phyloP scores from a whole-genome alignment of 2,888 invertebrate genomes.

The Ectemnius cavifrons region DNA sequence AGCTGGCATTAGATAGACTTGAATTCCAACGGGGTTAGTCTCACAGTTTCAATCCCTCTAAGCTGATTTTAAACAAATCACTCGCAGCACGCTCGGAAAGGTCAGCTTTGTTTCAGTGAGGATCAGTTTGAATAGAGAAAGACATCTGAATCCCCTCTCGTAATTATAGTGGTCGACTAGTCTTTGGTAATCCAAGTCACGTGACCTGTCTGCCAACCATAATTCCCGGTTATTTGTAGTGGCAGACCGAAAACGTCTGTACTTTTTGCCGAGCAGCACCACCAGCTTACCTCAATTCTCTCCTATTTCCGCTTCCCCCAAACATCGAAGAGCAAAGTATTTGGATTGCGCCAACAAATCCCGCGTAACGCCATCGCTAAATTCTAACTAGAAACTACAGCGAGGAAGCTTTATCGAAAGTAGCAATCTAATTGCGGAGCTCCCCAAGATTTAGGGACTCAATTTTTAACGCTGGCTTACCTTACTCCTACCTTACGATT shows the following conservation, averaged over 20 bases:
- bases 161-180: conserved; percentile 28
- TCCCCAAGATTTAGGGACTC: conserved; percentile 44
- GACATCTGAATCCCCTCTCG: conserved; percentile 17
- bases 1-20: too few relatives aligned
- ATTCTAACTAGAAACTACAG: conserved; percentile 24
- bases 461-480: conserved; percentile 34
- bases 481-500: not conserved
- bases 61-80: too few relatives aligned
- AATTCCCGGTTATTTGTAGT: conserved; percentile 39
- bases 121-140: conserved; percentile 12
- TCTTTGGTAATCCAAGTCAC: conserved; percentile 38
- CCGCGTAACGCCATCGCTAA: conserved; percentile 22
- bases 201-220: conserved; percentile 28
- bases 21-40: too few relatives aligned
- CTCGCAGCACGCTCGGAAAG: too few relatives aligned
- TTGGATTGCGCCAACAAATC: conserved; percentile 31
- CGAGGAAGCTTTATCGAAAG: conserved; percentile 37
- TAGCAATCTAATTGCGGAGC: conserved; percentile 49
- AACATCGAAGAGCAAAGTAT: conserved; percentile 2
- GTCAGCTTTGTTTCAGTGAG: not conserved
- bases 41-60: too few relatives aligned
- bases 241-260: conserved; percentile 28
- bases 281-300: conserved; percentile 40
- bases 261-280: conserved; percentile 29
- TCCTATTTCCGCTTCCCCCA: conserved; percentile 19